Conservation (phyloP, 2,113 vertebrate genomes). For the Abramis brama region DNA sequence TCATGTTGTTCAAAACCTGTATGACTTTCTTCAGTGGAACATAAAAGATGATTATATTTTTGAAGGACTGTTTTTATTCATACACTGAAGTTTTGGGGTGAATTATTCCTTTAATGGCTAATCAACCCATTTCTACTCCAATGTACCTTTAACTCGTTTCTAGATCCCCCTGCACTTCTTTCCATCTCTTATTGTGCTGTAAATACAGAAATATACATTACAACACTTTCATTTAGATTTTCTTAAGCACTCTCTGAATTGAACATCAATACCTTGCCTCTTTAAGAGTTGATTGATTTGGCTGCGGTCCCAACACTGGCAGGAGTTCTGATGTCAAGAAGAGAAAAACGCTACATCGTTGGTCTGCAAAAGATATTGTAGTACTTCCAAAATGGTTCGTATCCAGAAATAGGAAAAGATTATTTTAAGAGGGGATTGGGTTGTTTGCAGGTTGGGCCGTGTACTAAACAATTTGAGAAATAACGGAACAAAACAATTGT, state of each 20-base stretch:
- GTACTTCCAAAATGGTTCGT: background rate
- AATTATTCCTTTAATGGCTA: background rate
- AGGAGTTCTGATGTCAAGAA: constrained; percentile 17
- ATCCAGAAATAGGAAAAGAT: background rate
- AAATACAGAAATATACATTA: constrained; percentile 32
- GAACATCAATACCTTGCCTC: constrained; percentile 38
- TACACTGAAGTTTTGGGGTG: background rate
- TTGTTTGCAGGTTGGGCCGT: background rate
- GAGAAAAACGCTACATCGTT: constrained; percentile 11
- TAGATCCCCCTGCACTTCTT: background rate
- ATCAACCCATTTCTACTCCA: background rate
- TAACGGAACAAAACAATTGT: background rate
- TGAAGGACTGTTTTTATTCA: background rate
- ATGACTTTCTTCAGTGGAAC: background rate
- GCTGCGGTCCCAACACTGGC: constrained; percentile 41
- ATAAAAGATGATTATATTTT: background rate
- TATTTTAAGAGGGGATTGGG: background rate
- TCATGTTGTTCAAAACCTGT: background rate
- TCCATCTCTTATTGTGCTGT: constrained; percentile 19
- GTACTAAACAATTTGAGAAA: background rate
- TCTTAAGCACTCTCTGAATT: constrained; percentile 14
- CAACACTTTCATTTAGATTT: constrained; percentile 26
- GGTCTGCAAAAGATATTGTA: constrained; percentile 21
- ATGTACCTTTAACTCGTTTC: constrained; percentile 11
- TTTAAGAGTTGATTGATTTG: constrained; percentile 45